Base-by-base conservation (phyloP, 2,888 invertebrate genomes). In the Anthrax anthrax region DNA sequence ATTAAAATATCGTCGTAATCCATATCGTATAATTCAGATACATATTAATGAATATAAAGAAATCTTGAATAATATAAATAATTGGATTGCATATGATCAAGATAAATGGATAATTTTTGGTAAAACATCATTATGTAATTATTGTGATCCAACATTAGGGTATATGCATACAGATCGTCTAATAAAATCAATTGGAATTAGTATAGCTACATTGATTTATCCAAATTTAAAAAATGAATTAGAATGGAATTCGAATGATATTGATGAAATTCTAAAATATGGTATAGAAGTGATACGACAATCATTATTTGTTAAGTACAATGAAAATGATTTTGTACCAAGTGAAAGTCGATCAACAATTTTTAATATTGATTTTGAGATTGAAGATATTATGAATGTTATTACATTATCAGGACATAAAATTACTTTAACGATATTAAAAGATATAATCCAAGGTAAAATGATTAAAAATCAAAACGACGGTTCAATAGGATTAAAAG, bases 31-130 rank as follows among this genome's bases (percentile, higher is more conserved):
- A 29, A 59, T 63, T 36, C 64, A 58, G 46, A 60, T 70, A 12
- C 47, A 57, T 36, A 56, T 70, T 6, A 55, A 55, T 8, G 65
- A 70, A 51, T 62, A 59, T 32, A 42, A 54, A 0, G 55, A 58
- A 9, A 53, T 59, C 10, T 56, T 63, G 0, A 61, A 63, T 1
- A 52, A 61, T 43, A 70, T 67, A 63, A 53, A 59, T 39, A 60
- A 65, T 42, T 71, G 70, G 57, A 56, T 44, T 51, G 57, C 54
- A 18, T 17, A 58, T 19, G 47, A 51, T 4, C 2, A 14, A 9
- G 52, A 53, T 10, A 57, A 55, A 50, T 70, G 70, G 70, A 65
- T 69, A n/a, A 50, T 70, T 2, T 54, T 65, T 41, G 69, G 67
- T 2, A 60, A 55, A 4, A 61, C 63, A 40, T 60, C 57, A 8